Base-by-base conservation (phyloP, 2,888 invertebrate genomes). In the Lycaena phlaeas region DNA sequence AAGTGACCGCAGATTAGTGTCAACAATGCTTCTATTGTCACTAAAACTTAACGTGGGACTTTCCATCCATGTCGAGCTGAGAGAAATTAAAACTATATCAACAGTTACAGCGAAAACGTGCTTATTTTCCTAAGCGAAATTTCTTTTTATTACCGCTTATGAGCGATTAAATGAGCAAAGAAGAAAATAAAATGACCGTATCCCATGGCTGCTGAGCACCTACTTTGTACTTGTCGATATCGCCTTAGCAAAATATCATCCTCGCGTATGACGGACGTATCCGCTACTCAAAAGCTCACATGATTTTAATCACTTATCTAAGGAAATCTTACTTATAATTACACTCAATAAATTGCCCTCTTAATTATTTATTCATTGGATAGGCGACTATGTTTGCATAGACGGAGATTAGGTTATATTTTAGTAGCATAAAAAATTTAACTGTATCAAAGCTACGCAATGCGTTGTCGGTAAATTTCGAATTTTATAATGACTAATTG, bases 1-100 rank as follows among this genome's bases (percentile, higher is more conserved):
- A 56, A 57, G 56, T 56, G 59, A 52, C 51, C 48, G 52, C 51
- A 61, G 64, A 67, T 70, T 67, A 66, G 59, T 61, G 68, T 64
- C 63, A 57, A 52, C 50, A 44, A 37, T 38, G 43, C 46, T 48
- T 42, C 58, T 53, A 61, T 63, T 66, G 65, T 65, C 55, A 57
- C 46, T 57, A 57, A 56, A 56, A 57, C 56, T 52, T 49, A 54
- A 56, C 54, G 46, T 45, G 25, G 46, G 34, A 43, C 22, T 41
- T 29, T 41, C 56, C 57, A 54, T 54, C 46, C 51, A 48, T 40
- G 43, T 15, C 34, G 38, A 40, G 22, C 11, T 37, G 28, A 40
- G 31, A 14, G 27, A 27, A 40, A 39, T 39, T 36, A 47, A 43
- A 41, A 37, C 39, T 39, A 14, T 28, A 25, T 29, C 28, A 18